These are phyloP conservation scores for Leuciscus idus DNA, from an alignment of 2,113 vertebrate species.

Conservation along the genomic window DNA sequence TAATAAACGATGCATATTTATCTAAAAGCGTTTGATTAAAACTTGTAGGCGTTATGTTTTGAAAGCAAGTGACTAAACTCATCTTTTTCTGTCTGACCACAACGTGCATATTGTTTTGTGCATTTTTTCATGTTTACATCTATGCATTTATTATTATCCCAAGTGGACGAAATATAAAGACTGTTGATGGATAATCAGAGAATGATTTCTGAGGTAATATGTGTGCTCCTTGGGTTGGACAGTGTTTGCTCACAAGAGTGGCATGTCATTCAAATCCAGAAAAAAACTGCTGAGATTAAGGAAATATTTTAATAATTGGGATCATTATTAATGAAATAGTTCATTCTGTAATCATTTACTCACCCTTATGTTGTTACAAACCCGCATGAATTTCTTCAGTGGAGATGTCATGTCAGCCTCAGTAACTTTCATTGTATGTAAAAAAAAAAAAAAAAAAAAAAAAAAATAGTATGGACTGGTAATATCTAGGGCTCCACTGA, in stretches of 20 bases:
- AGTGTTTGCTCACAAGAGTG: background rate
- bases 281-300: background rate
- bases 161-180: background rate
- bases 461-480: background rate
- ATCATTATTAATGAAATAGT: background rate
- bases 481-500: background rate
- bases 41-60: background rate
- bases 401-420: background rate
- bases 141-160: background rate
- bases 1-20: background rate
- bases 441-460: background rate
- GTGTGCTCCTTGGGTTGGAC: conserved; percentile 36
- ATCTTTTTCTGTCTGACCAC: background rate
- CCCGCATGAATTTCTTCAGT: background rate
- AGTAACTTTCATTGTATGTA: background rate
- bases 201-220: conserved; percentile 44
- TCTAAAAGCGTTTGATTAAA: background rate
- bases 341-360: background rate
- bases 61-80: background rate
- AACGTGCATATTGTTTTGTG: background rate
- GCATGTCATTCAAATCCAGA: background rate
- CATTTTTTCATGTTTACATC: background rate
- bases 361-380: background rate
- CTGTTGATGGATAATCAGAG: background rate
- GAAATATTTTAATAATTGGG: background rate